Evolutionary conservation across 2,113 vertebrate genomes (phyloP).

Genomic region (Etheostoma spectabile): DNA sequence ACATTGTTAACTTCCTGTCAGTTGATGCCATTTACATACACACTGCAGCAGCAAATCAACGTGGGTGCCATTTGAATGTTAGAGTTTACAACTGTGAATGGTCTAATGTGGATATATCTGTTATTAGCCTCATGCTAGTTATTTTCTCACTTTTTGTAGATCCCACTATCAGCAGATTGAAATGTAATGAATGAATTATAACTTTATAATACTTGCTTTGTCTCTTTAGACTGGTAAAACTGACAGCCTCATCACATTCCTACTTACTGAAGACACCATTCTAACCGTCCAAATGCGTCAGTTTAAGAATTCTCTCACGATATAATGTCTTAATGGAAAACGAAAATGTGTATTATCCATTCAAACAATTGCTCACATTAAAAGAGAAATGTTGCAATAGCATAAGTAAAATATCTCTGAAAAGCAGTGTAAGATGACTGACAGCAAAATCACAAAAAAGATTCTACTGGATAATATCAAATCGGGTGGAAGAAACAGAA

Average conservation of each 20-base stretch:
- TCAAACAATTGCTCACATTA: neutral
- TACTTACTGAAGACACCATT: neutral
- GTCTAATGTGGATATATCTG: neutral
- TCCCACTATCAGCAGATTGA: neutral
- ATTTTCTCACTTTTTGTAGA: neutral
- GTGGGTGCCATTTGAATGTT: no score
- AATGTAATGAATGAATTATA: neutral
- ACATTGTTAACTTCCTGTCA: no score
- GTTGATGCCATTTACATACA: no score
- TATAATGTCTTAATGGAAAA: no score
- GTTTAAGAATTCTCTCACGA: no score
- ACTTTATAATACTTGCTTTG: neutral
- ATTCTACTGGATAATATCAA: conserved; percentile 28
- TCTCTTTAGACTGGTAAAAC: neutral
- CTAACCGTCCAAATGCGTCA: neutral
- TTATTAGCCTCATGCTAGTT: neutral
- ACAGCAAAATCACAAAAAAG: conserved; percentile 5
- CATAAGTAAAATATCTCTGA: neutral
- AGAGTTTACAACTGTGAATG: no score
- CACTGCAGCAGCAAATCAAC: no score
- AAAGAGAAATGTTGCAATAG: neutral
- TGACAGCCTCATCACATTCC: neutral
- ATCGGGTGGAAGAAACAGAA: conserved; percentile 45
- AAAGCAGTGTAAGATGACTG: neutral
- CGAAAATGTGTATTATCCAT: neutral